These are phyloP conservation scores for Empidonax traillii DNA, from an alignment of 2,113 vertebrate species.

Conservation along the genomic window DNA sequence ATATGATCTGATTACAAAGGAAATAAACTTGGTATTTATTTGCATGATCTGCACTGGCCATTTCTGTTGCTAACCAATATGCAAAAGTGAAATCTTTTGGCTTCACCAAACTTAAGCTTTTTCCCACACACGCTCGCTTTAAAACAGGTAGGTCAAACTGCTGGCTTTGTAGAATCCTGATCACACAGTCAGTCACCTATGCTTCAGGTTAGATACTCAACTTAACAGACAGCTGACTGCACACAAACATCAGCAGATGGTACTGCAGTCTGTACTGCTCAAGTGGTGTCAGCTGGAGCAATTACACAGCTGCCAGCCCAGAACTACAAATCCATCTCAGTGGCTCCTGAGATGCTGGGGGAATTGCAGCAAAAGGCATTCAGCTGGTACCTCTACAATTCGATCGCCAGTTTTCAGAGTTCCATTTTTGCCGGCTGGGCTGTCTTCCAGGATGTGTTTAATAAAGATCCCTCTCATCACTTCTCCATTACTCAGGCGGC, in stretches of 20 bases:
- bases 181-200: not conserved
- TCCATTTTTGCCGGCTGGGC: conserved; percentile 91
- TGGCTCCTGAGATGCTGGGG: not conserved
- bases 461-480: conserved; percentile 98
- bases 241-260: not conserved
- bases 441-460: conserved; percentile 96
- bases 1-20: not conserved
- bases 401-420: conserved; percentile 95
- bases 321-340: not conserved
- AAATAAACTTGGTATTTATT: not conserved
- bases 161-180: not conserved
- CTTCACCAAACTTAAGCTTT: not conserved
- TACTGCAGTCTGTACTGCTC: not conserved
- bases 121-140: not conserved
- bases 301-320: not conserved
- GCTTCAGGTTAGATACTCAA: not conserved
- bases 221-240: not conserved
- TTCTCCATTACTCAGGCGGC: conserved; percentile 93
- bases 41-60: not conserved
- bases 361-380: not conserved
- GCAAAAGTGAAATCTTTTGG: not conserved
- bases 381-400: conserved; percentile 86
- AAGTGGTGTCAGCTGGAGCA: not conserved
- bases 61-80: not conserved
- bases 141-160: not conserved